These are phyloP conservation scores for Hylaeus anthracinus DNA, from an alignment of 1,140 invertebrate genomes.

Conservation along the genomic window DNA sequence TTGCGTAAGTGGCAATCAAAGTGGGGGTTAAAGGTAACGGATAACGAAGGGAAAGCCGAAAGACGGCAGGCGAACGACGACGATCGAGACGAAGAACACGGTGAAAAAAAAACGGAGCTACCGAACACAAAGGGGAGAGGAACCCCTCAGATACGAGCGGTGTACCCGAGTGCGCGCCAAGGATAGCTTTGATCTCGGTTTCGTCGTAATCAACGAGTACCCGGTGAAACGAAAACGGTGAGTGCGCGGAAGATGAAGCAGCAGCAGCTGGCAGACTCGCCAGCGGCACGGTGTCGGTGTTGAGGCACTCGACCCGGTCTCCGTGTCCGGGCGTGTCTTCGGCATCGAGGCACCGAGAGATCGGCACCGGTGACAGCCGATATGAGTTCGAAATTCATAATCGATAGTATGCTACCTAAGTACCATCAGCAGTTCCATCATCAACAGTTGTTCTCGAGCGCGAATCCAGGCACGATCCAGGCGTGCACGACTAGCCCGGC, in stretches of 20 bases:
- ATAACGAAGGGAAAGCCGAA: slow-evolving; percentile 41
- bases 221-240: background rate
- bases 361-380: slow-evolving; percentile 69
- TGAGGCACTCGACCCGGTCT: slow-evolving; percentile 65
- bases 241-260: slow-evolving; percentile 58
- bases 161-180: too few relatives aligned
- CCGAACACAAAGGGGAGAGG: too few relatives aligned
- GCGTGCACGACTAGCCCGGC: slow-evolving; percentile 81
- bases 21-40: slow-evolving; percentile 47
- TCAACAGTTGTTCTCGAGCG: slow-evolving; percentile 83
- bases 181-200: background rate
- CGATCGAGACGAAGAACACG: slow-evolving; percentile 70
- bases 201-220: background rate
- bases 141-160: too few relatives aligned
- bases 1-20: slow-evolving; percentile 58
- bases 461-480: slow-evolving; percentile 79
- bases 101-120: too few relatives aligned
- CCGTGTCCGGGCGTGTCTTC: slow-evolving; percentile 63
- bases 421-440: slow-evolving; percentile 92
- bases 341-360: slow-evolving; percentile 57
- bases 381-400: slow-evolving; percentile 98
- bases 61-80: slow-evolving; percentile 29
- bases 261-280: slow-evolving; percentile 44
- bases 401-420: slow-evolving; percentile 98
- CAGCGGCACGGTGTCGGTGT: slow-evolving; percentile 62